phyloP scores from a whole-genome alignment of 2,797 vertebrate genomes.

The Xenops minutus region DNA sequence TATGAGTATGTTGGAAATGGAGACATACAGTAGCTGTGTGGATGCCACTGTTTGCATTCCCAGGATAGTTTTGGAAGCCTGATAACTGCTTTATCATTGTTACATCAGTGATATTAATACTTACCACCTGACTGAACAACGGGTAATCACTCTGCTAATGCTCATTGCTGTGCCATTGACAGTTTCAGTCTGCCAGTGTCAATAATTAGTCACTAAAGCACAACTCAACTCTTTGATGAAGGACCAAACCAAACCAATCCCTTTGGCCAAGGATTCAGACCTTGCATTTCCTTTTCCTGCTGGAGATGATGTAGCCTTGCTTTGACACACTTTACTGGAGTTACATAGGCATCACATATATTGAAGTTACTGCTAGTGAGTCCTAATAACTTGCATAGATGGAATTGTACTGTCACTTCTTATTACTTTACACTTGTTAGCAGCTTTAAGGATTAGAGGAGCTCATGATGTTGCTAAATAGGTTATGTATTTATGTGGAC shows the following conservation, averaged over 20 bases:
- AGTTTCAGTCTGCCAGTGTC: not conserved
- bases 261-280: not conserved
- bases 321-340: not conserved
- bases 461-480: not conserved
- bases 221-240: not conserved
- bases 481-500: not conserved
- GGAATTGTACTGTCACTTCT: not conserved
- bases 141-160: not conserved
- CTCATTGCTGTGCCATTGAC: not conserved
- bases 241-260: not conserved
- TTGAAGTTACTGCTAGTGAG: not conserved
- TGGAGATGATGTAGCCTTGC: not conserved
- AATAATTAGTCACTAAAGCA: not conserved
- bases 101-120: not conserved
- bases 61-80: not conserved
- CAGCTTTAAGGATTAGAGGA: constrained; percentile 47
- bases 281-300: not conserved
- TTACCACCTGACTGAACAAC: not conserved
- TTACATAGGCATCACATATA: not conserved
- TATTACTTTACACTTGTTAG: constrained; percentile 1
- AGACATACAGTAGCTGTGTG: not conserved
- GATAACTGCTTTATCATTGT: not conserved
- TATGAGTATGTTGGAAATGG: not conserved
- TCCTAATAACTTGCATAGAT: not conserved
- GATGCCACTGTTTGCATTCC: not conserved